Conservation (phyloP, 2,113 vertebrate genomes). For the Leptocoma aspasia region DNA sequence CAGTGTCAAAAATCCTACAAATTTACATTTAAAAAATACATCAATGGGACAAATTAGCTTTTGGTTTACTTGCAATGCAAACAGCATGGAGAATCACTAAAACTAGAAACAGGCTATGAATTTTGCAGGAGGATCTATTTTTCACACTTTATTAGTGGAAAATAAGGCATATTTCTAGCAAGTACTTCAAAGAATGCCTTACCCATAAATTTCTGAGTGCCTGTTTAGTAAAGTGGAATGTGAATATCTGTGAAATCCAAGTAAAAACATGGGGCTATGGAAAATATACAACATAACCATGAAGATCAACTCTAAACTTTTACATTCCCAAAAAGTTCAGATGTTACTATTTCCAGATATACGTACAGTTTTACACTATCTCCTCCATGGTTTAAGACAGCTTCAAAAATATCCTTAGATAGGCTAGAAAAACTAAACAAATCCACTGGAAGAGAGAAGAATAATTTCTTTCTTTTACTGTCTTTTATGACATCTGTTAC, state of each 20-base stretch:
- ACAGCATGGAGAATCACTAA: background rate
- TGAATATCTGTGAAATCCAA: conserved; percentile 7
- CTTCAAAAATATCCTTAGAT: background rate
- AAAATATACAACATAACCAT: conserved; percentile 7
- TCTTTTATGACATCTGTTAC: background rate
- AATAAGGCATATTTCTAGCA: background rate
- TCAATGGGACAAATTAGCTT: background rate
- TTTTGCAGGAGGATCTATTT: background rate
- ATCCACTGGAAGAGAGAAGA: background rate
- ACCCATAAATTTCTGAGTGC: background rate
- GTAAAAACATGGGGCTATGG: background rate
- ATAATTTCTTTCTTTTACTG: background rate
- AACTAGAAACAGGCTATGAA: background rate
- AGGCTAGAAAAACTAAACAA: conserved; percentile 9
- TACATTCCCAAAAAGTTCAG: background rate
- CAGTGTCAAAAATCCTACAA: background rate
- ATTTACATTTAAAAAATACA: background rate
- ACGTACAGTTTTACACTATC: background rate
- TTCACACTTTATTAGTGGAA: background rate
- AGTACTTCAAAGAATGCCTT: background rate
- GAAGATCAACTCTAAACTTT: background rate
- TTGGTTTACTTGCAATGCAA: background rate
- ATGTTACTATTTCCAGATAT: conserved; percentile 1
- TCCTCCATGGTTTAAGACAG: background rate
- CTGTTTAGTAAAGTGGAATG: conserved; percentile 4